Conservation (phyloP, 2,888 invertebrate genomes). For the Lucinisca nassula region DNA sequence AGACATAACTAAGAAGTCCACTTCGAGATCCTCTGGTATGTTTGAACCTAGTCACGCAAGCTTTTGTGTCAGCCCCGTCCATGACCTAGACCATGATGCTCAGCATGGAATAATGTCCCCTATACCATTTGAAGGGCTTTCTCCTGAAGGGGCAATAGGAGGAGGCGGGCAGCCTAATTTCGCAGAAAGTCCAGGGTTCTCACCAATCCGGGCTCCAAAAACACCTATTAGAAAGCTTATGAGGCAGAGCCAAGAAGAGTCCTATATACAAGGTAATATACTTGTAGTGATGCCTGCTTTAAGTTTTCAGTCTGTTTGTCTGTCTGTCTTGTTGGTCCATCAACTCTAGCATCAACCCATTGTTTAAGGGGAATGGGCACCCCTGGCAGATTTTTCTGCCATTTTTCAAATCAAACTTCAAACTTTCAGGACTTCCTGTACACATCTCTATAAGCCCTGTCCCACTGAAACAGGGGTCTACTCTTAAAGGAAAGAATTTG, state of each 20-base stretch:
- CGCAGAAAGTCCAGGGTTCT: constrained; percentile 68
- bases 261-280: constrained; percentile 68
- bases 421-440: no score
- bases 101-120: constrained; percentile 43
- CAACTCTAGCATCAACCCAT: no score
- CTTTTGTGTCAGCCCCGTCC: constrained; percentile 59
- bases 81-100: constrained; percentile 15
- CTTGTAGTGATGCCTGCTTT: no score
- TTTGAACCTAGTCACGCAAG: constrained; percentile 37
- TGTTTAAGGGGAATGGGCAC: no score
- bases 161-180: constrained; percentile 55
- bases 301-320: no score
- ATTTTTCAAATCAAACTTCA: no score
- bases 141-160: constrained; percentile 13
- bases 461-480: no score
- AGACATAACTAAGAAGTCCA: constrained; percentile 33
- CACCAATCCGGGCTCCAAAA: constrained; percentile 64
- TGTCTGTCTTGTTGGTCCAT: no score
- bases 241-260: constrained; percentile 63
- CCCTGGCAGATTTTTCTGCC: no score
- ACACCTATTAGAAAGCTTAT: constrained; percentile 60
- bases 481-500: no score
- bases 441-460: no score
- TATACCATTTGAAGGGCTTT: constrained; percentile 44
- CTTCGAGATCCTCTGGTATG: constrained; percentile 59